Base-by-base conservation (phyloP, 2,888 invertebrate genomes). In the Ennomos erosarius region DNA sequence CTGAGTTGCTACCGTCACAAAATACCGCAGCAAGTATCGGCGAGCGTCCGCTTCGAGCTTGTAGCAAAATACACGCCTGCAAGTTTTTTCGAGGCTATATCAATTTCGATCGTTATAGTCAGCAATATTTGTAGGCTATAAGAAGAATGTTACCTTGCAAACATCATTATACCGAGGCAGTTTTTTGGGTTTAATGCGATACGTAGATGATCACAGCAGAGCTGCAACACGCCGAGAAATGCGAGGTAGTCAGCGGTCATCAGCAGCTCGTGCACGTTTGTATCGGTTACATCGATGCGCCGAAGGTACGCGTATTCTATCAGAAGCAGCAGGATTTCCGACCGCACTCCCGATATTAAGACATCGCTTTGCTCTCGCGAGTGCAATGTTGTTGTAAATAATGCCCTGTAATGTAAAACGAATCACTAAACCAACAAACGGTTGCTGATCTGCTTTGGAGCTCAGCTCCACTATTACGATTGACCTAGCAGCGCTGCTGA, bases 161-260 rank as follows among this genome's bases (percentile, higher is more conserved):
- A 98, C 72, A 94, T 94, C 94, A 97, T 94, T 47, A 98, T 96
- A 33, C 97, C 96, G 62, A 98, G 95, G 79, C 97, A 97, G 82
- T 98, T 98, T 69, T 95, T 94, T 0, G 96, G 94, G 11, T 91
- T 95, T 13, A 98, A 88, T 57, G 95, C 94, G 42, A 86, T 86
- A 54, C 94, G 93, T 11, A 98, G 93, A 76, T 95, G 97, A 46
- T 96, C 94, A 75, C 96, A 96, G 84, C 98, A 98, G 13, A 96
- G 93, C 67, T 96, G 95, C 50, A 97, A 93, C 44, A 98, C 95
- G 0, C 97, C 97, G 45, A 96, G 90, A 68, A 98, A 96, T 73
- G 96, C 96, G 54, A 98, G 94, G 81, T 98, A 98, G 89, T 98
- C 98, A 3, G 98, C 97, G 0, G 96, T 96, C 71, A 96, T 95